Conservation (phyloP, 2,797 vertebrate species). For the Pitangus sulphuratus region DNA sequence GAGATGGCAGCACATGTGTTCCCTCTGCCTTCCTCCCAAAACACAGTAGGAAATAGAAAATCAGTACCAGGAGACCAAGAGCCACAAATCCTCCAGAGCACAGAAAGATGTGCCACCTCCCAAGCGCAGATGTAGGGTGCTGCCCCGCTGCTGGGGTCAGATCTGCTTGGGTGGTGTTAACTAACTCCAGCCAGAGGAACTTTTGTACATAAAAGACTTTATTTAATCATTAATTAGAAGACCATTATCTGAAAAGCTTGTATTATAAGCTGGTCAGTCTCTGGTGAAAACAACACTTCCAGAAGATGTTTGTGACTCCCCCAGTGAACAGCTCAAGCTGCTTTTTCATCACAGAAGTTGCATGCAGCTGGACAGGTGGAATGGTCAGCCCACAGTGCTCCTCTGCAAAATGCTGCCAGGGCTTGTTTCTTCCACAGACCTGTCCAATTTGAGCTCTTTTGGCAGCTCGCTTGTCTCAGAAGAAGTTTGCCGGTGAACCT, state of each 20-base stretch:
- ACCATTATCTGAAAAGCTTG: background rate
- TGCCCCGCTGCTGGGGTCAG: background rate
- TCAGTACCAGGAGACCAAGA: background rate
- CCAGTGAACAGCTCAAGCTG: background rate
- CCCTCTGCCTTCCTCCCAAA: background rate
- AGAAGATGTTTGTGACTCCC: background rate
- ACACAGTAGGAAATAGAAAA: background rate
- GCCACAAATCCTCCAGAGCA: background rate
- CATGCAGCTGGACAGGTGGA: background rate
- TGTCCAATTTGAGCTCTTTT: background rate
- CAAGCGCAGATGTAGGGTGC: rapidly evolving
- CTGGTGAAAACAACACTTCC: background rate
- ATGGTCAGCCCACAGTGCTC: rapidly evolving
- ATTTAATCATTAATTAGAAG: background rate
- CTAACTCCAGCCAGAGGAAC: background rate
- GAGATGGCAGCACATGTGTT: background rate
- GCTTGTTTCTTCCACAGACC: background rate
- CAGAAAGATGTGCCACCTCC: background rate
- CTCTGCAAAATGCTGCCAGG: background rate
- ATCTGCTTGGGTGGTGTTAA: background rate
- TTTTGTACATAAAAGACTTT: background rate
- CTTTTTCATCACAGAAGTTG: background rate
- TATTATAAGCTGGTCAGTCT: background rate
- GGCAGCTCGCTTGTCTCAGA: background rate
- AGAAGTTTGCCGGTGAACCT: background rate